Base-by-base conservation (phyloP, 2,797 vertebrate genomes). In the Macropus fuliginosus region DNA sequence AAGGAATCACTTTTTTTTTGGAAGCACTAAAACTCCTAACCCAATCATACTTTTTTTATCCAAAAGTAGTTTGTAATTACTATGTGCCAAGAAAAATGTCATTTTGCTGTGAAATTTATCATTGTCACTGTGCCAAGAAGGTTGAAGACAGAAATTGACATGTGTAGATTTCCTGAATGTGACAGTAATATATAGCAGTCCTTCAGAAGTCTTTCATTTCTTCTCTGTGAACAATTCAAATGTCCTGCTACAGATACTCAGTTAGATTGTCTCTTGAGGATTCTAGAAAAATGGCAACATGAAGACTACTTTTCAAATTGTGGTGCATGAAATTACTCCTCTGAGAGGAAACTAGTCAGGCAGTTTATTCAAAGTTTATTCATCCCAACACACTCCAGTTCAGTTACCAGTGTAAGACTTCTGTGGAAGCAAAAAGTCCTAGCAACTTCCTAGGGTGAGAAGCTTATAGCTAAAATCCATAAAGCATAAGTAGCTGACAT, bases 191-290 rank as follows among this genome's bases (percentile, higher is more conserved):
- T 95, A 92, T 52, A 94, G 59, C 21, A 95, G 93, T 81, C 59
- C 97, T 95, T 93, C 62, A 96, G 91, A 93, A 95, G 95, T 66
- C 94, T 87, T 50, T 31, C 93, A 50, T 90, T 95, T 97, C 95
- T 95, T 93, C n/a, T 93, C 55, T 90, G 91, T 91, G 94, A 96
- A 97, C 57, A 89, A 95, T 54, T 66, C 55, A 92, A 96, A 95
- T 81, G 52, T 59, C 46, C 96, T 12, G 90, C 92, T 0, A 57
- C 56, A 94, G 62, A 52, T 3, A 93, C 91, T 40, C 55, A 91
- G 89, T 94, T 59, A 54, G 27, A 46, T 34, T 91, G 90, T 92
- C 96, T 93, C 55, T 81, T 95, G 89, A 46, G 94, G 55, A 91
- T 91, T 95, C 59, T 55, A 92, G 92, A 92, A 24, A 93, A 97